Conservation (phyloP, 2,888 invertebrate species). For the Drosophila antonietae region DNA sequence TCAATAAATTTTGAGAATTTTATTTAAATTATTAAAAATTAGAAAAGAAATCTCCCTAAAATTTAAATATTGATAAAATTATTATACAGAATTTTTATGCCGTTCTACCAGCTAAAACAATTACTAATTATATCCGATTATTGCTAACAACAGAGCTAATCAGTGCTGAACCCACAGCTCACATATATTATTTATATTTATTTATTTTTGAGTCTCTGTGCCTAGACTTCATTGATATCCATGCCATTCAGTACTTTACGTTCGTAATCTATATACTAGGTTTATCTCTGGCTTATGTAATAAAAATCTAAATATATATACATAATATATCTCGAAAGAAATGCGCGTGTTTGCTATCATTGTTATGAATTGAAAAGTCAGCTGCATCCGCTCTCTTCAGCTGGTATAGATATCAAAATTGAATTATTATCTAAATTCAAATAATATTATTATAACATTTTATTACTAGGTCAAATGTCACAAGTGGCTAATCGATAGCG, state of each 20-base stretch:
- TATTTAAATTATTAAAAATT: too few relatives aligned
- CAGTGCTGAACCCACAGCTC: too few relatives aligned
- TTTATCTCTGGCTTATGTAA: neutral
- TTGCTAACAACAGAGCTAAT: too few relatives aligned
- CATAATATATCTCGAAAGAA: neutral
- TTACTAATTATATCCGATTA: too few relatives aligned
- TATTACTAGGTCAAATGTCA: neutral
- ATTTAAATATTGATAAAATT: too few relatives aligned
- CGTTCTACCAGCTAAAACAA: too few relatives aligned
- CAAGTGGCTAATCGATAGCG: too few relatives aligned
- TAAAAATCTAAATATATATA: neutral
- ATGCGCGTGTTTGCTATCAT: neutral
- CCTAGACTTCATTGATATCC: neutral
- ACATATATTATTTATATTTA: too few relatives aligned
- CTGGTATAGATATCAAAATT: constrained; percentile 16
- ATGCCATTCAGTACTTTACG: neutral
- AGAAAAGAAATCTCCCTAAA: too few relatives aligned
- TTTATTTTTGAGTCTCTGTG: too few relatives aligned
- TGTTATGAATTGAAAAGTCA: neutral
- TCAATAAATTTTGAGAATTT: neutral
- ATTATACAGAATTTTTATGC: too few relatives aligned
- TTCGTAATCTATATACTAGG: neutral
- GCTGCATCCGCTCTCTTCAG: constrained; percentile 1
- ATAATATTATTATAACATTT: neutral
- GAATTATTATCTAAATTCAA: neutral